A percentile compares a stretch with the other conserved stretches of the same genome.
Conservation (phyloP, 2,797 vertebrate genomes). For the Siniperca obscura region DNA sequence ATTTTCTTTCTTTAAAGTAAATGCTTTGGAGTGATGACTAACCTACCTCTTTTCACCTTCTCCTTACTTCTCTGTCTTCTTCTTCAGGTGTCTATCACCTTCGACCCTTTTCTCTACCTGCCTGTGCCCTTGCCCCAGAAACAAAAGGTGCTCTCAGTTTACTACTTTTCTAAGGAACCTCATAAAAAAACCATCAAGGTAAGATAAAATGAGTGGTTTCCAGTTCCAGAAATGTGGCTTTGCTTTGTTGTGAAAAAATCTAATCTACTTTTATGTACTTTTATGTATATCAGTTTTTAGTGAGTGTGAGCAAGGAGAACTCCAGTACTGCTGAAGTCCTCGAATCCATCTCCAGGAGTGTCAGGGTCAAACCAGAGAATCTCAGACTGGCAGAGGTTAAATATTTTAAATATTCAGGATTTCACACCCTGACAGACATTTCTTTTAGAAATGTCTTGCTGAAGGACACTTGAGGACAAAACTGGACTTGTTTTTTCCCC, state of each 20-base stretch:
- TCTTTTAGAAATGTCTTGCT: neutral
- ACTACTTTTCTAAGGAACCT: slow-evolving; percentile 96
- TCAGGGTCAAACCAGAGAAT: slow-evolving; percentile 93
- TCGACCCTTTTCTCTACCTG: slow-evolving; percentile 98
- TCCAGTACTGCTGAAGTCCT: slow-evolving; percentile 94
- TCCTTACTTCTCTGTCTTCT: neutral
- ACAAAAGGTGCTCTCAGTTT: slow-evolving; percentile 97
- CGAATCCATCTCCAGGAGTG: slow-evolving; percentile 92
- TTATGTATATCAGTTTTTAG: slow-evolving; percentile 90
- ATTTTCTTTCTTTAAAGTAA: neutral
- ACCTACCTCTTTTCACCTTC: neutral
- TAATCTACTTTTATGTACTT: slow-evolving; percentile 1
- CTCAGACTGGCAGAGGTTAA: slow-evolving; percentile 93
- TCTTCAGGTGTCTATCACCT: slow-evolving; percentile 96
- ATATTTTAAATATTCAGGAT: neutral
- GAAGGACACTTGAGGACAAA: neutral
- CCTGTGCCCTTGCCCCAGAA: slow-evolving; percentile 98
- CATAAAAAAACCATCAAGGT: slow-evolving; percentile 99
- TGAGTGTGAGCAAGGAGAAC: slow-evolving; percentile 98
- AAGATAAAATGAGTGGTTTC: slow-evolving; percentile 47
- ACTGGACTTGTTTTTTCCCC: neutral
- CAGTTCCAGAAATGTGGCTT: neutral
- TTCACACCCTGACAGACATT: neutral
- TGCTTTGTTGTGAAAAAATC: neutral
- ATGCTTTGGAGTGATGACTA: neutral